These are phyloP conservation scores for Polypterus senegalus DNA, from an alignment of 2,113 vertebrate species.

Conservation along the genomic window DNA sequence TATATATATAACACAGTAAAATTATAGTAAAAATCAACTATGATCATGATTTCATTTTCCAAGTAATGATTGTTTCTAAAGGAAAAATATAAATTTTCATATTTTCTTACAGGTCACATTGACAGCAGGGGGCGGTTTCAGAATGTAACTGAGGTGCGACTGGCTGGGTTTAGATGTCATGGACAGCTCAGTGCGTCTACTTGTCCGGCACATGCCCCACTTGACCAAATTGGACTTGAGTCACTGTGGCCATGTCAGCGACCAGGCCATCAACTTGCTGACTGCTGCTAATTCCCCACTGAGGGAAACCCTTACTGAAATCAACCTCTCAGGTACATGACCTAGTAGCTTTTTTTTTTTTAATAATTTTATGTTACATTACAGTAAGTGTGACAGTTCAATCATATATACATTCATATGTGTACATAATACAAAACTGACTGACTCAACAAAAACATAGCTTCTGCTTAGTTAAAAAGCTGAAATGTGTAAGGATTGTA, in stretches of 20 bases:
- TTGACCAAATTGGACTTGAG: constrained; percentile 69
- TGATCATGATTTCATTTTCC: too few species aligned
- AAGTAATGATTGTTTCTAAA: too few species aligned
- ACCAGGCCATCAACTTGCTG: constrained; percentile 68
- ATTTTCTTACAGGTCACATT: constrained; percentile 50
- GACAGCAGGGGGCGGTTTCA: constrained; percentile 70
- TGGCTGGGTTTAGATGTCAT: constrained; percentile 72
- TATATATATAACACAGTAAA: too few species aligned
- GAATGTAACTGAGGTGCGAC: constrained; percentile 66
- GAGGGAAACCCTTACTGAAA: constrained; percentile 61
- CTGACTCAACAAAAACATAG: too few species aligned
- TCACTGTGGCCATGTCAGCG: constrained; percentile 63
- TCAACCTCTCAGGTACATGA: constrained; percentile 57
- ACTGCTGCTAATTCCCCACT: constrained; percentile 63
- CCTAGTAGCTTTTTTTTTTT: neutral
- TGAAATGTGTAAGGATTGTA: too few species aligned
- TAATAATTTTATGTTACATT: too few species aligned
- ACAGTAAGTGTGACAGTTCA: too few species aligned
- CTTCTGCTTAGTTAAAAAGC: too few species aligned
- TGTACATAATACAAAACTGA: too few species aligned
- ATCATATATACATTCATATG: too few species aligned
- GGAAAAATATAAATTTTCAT: too few species aligned
- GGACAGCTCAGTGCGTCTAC: constrained; percentile 56
- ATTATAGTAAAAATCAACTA: too few species aligned
- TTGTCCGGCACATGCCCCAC: constrained; percentile 67